Conservation (phyloP, 1,140 invertebrate genomes). For the Drosophila tropicalis region DNA sequence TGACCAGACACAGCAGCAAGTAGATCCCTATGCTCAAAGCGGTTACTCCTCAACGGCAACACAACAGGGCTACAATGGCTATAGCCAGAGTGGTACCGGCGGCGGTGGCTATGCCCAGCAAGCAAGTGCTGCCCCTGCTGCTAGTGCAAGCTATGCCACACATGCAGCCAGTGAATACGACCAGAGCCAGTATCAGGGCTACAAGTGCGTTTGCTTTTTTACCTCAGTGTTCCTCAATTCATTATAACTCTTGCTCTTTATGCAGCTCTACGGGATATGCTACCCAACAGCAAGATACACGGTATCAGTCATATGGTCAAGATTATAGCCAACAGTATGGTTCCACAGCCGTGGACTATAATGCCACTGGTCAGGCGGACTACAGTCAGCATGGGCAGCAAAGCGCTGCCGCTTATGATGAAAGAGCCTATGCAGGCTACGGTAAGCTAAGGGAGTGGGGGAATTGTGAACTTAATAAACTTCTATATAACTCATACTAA, state of each 20-base stretch:
- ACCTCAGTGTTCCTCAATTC: not conserved
- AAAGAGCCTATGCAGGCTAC: slow-evolving; percentile 78
- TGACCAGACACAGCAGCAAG: slow-evolving; percentile 76
- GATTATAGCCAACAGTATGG: slow-evolving; percentile 82
- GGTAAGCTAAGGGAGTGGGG: slow-evolving; percentile 56
- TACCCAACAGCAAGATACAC: slow-evolving; percentile 72
- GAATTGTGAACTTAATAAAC: too few relatives aligned
- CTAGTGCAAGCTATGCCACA: slow-evolving; percentile 67
- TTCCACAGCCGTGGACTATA: slow-evolving; percentile 77
- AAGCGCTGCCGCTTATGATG: slow-evolving; percentile 65
- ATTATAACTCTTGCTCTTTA: slow-evolving; percentile 19
- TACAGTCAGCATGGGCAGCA: slow-evolving; percentile 73
- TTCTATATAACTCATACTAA: too few relatives aligned
- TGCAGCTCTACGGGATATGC: slow-evolving; percentile 72
- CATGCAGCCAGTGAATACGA: slow-evolving; percentile 73
- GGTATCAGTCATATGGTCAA: slow-evolving; percentile 76
- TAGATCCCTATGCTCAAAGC: slow-evolving; percentile 79
- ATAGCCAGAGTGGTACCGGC: slow-evolving; percentile 65
- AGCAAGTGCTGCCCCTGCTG: slow-evolving; percentile 54
- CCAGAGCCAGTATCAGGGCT: slow-evolving; percentile 79
- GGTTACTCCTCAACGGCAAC: slow-evolving; percentile 63
- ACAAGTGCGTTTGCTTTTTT: slow-evolving; percentile 58
- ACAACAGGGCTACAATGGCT: slow-evolving; percentile 76
- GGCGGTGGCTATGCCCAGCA: slow-evolving; percentile 65
- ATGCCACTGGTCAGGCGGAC: slow-evolving; percentile 73